Evolutionary conservation across 1,140 invertebrate species (phyloP).

Genomic region (Palaemon carinicauda): DNA sequence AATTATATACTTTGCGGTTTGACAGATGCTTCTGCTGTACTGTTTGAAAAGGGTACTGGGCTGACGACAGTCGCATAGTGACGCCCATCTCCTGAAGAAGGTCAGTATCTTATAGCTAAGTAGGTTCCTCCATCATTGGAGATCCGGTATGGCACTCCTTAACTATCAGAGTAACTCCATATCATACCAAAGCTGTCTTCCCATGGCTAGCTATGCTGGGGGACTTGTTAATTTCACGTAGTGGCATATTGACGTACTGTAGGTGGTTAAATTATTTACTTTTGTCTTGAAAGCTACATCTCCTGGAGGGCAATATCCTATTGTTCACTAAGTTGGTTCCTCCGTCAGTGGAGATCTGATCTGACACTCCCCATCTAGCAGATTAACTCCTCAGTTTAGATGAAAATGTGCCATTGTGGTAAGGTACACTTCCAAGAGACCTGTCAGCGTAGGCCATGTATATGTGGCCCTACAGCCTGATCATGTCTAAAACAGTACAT

Average conservation of each 20-base stretch:
- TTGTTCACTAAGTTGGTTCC: neutral
- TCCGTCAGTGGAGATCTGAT: neutral
- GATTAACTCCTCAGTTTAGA: neutral
- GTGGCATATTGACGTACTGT: neutral
- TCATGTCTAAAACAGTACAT: neutral
- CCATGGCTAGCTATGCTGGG: neutral
- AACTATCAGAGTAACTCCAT: too few relatives aligned
- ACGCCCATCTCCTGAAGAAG: too few relatives aligned
- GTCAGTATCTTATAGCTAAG: too few relatives aligned
- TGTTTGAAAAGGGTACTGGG: too few relatives aligned
- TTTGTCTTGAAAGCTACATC: neutral
- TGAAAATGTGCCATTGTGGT: neutral
- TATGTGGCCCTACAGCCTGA: neutral
- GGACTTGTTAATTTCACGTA: neutral
- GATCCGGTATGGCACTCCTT: too few relatives aligned
- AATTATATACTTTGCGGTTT: too few relatives aligned
- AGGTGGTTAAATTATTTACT: neutral
- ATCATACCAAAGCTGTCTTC: neutral
- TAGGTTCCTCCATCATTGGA: too few relatives aligned
- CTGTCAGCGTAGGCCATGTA: neutral
- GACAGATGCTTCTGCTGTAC: too few relatives aligned
- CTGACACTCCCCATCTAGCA: neutral
- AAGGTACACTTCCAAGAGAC: neutral
- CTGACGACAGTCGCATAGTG: too few relatives aligned
- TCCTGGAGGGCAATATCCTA: neutral